Percentiles rank a stretch among this genome's conserved stretches.
Conservation (phyloP, 2,888 invertebrate genomes). For the Eupithecia tripunctaria region DNA sequence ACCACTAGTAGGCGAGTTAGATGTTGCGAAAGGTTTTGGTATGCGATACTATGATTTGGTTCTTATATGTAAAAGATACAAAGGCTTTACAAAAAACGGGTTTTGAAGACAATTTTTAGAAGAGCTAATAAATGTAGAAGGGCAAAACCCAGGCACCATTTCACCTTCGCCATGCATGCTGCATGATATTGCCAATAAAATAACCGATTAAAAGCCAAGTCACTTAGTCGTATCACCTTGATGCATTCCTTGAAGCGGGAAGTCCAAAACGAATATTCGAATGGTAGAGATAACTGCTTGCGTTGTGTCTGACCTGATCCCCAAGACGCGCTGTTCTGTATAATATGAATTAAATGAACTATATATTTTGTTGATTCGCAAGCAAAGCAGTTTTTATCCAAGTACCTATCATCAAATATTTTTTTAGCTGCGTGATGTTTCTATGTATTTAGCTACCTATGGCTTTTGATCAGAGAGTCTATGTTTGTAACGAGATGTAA, state of each 20-base stretch:
- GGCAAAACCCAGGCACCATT: not conserved
- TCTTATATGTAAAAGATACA: not conserved
- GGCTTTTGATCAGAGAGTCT: no score
- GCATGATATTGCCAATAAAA: not conserved
- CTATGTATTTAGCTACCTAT: not conserved
- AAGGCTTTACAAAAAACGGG: not conserved
- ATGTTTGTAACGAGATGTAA: no score
- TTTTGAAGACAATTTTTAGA: not conserved
- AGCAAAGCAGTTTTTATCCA: no score
- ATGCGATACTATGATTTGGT: slow-evolving; percentile 4
- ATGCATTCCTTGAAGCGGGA: slow-evolving; percentile 73
- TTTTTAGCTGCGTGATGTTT: no score
- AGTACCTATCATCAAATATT: no score
- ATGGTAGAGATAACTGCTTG: slow-evolving; percentile 35
- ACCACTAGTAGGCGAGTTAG: slow-evolving; percentile 23
- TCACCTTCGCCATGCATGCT: not conserved
- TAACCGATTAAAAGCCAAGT: not conserved
- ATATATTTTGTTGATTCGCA: no score
- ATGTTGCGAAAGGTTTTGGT: slow-evolving; percentile 14
- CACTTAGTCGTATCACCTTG: slow-evolving; percentile 61
- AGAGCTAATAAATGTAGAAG: not conserved
- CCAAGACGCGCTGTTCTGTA: no score
- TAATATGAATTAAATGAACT: not conserved
- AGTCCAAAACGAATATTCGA: slow-evolving; percentile 48
- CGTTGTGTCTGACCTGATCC: not conserved